phyloP scores from a whole-genome alignment of 2,113 vertebrate genomes.

The Phycodurus eques region DNA sequence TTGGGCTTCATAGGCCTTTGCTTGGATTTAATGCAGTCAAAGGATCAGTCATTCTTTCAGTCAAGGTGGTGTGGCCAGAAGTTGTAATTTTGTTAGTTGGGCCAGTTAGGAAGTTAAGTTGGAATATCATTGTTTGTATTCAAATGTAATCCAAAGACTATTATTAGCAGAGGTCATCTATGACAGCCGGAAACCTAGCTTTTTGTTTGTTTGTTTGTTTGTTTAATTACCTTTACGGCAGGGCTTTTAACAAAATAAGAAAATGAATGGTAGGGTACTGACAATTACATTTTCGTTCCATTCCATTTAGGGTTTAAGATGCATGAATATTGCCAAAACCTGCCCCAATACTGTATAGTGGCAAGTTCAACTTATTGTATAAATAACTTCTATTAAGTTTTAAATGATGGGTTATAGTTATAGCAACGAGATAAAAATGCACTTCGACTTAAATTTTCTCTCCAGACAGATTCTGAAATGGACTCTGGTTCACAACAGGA shows the following conservation, averaged over 20 bases:
- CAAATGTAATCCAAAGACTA: constrained; percentile 15
- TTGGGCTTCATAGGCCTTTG: constrained; percentile 17
- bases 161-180: background rate
- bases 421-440: background rate
- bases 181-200: no score
- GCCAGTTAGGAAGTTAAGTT: background rate
- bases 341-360: background rate
- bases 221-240: background rate
- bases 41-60: constrained; percentile 42
- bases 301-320: no score
- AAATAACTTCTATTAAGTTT: background rate
- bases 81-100: constrained; percentile 10
- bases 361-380: background rate
- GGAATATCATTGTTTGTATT: background rate
- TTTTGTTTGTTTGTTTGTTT: background rate
- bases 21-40: constrained; percentile 22
- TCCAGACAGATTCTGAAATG: constrained; percentile 23
- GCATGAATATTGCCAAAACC: background rate
- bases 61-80: background rate
- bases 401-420: background rate
- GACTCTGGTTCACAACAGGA: constrained; percentile 32
- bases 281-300: no score
- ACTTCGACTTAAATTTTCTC: constrained; percentile 12
- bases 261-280: background rate
- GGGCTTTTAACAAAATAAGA: background rate